These are phyloP conservation scores for Aptenodytes forsteri DNA, from an alignment of 2,113 vertebrate species.

Conservation along the genomic window DNA sequence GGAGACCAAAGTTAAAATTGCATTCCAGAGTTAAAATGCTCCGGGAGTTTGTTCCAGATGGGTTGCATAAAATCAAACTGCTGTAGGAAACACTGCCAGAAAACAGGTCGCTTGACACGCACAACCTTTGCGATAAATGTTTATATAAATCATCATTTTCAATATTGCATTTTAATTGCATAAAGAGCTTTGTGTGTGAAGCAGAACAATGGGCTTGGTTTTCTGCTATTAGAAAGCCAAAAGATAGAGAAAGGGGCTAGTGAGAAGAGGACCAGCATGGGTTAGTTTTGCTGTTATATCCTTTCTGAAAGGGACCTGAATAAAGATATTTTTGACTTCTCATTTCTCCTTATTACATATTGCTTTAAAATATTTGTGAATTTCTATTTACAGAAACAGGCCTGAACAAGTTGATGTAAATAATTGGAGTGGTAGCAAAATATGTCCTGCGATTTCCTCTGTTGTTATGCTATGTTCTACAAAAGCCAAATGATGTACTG, in stretches of 20 bases:
- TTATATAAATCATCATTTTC: neutral
- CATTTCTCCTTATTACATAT: neutral
- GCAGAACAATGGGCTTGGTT: neutral
- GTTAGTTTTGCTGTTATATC: neutral
- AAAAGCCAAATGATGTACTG: neutral
- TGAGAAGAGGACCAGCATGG: neutral
- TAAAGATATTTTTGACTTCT: neutral
- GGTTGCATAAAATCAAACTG: conserved; percentile 13
- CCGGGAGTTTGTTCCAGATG: neutral
- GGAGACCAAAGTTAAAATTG: conserved; percentile 17
- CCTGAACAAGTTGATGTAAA: neutral
- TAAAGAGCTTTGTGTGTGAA: neutral
- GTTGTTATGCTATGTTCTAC: neutral
- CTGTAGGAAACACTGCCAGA: neutral
- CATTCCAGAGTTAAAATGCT: neutral
- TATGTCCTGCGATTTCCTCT: neutral
- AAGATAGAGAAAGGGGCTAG: neutral
- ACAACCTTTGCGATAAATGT: neutral
- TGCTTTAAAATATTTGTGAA: neutral
- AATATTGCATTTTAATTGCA: neutral
- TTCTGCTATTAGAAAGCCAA: neutral
- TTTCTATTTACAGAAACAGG: neutral
- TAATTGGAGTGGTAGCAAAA: neutral
- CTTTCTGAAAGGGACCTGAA: neutral
- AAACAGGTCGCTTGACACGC: conserved; percentile 4